A percentile compares a stretch with the other conserved stretches of the same genome.
Evolutionary conservation across 2,888 invertebrate genomes (phyloP).

Genomic region (Agonum fuliginosum): DNA sequence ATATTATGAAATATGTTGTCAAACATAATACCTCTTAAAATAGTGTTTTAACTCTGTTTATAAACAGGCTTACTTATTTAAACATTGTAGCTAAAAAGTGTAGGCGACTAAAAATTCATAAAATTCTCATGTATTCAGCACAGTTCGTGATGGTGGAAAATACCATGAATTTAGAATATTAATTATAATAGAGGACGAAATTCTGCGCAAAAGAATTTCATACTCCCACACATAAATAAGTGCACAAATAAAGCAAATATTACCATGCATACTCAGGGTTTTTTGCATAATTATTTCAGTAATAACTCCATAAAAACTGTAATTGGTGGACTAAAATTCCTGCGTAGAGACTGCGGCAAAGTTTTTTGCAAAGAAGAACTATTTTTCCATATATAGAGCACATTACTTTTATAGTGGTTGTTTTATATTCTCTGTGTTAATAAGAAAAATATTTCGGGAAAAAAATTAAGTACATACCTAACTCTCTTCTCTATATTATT

Average conservation of each 20-base stretch:
- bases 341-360: no score
- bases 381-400: no score
- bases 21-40: no score
- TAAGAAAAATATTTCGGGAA: not conserved
- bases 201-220: not conserved
- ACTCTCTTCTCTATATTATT: constrained; percentile 99
- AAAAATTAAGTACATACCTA: constrained; percentile 75
- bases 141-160: constrained; percentile 2
- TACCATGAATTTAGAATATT: constrained; percentile 25
- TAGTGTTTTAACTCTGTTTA: no score
- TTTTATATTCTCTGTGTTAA: no score
- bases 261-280: not conserved
- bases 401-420: not conserved
- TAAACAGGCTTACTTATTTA: not conserved
- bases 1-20: no score
- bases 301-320: no score
- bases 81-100: constrained; percentile 7
- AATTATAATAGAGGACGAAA: not conserved
- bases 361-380: no score
- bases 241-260: not conserved
- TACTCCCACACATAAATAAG: not conserved
- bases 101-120: not conserved
- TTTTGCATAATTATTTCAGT: not conserved
- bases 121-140: constrained; percentile 1
- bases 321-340: no score